phyloP scores from a whole-genome alignment of 1,140 invertebrate genomes.

The Trichonephila inaurata region DNA sequence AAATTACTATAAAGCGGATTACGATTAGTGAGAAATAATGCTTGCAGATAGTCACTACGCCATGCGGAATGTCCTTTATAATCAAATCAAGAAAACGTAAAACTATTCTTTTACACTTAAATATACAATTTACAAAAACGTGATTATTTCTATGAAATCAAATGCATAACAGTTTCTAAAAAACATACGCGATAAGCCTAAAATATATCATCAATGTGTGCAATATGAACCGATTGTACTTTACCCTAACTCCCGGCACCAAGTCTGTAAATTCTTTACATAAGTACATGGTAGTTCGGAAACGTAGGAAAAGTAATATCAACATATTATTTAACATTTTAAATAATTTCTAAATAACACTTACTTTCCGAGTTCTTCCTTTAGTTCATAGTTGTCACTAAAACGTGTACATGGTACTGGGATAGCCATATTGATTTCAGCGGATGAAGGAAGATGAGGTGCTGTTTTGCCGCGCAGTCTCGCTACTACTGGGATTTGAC shows the following conservation, averaged over 20 bases:
- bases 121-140: too few relatives aligned
- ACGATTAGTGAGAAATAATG: neutral
- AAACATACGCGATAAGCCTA: slow-evolving; percentile 53
- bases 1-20: too few relatives aligned
- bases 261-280: neutral
- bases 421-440: slow-evolving; percentile 77
- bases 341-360: slow-evolving; percentile 82
- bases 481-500: slow-evolving; percentile 64
- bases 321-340: neutral
- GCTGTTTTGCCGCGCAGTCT: slow-evolving; percentile 61
- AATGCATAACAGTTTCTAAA: neutral
- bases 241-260: slow-evolving; percentile 60
- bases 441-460: slow-evolving; percentile 61
- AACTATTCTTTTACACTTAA: too few relatives aligned
- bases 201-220: slow-evolving; percentile 39
- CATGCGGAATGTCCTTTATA: slow-evolving; percentile 28
- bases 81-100: neutral
- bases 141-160: too few relatives aligned
- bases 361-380: slow-evolving; percentile 99
- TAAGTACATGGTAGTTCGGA: neutral
- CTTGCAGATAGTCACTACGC: neutral
- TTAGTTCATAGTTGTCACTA: slow-evolving; percentile 99
- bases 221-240: slow-evolving; percentile 7
- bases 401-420: slow-evolving; percentile 84
- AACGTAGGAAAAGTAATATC: neutral